A percentile compares a stretch with the other conserved stretches of the same genome.
These are phyloP conservation scores for Myotis brandtii DNA, from an alignment of 2,113 vertebrate genomes.

Conservation along the genomic window DNA sequence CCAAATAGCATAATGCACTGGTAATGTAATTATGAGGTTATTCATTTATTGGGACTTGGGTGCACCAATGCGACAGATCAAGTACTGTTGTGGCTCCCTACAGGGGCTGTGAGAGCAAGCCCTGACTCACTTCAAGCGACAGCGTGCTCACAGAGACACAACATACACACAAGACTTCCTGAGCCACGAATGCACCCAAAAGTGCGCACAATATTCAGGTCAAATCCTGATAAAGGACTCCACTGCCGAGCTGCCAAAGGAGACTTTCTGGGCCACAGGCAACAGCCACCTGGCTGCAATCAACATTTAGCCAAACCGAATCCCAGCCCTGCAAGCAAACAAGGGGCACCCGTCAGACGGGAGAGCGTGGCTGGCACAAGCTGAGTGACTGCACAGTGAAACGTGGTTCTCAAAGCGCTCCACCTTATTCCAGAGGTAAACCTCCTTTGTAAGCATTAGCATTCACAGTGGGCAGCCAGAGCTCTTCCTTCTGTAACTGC, in stretches of 20 bases:
- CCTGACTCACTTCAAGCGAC: not conserved
- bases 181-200: not conserved
- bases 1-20: not conserved
- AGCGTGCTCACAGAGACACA: not conserved
- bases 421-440: not conserved
- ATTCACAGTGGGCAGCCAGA: not conserved
- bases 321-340: not conserved
- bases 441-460: not conserved
- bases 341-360: not conserved
- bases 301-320: not conserved
- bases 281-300: not conserved
- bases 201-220: not conserved
- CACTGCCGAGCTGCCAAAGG: not conserved
- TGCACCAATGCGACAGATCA: too few relatives aligned
- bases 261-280: not conserved
- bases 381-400: not conserved
- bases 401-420: not conserved
- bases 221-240: constrained; percentile 21
- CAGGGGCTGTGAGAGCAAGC: not conserved
- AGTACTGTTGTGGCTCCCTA: not conserved
- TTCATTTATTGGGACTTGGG: not conserved
- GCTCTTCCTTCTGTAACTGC: constrained; percentile 66
- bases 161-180: not conserved
- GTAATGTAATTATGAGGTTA: not conserved
- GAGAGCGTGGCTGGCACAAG: rapidly evolving